Base-by-base conservation (phyloP, 2,113 vertebrate genomes). In the Actenoides hombroni region DNA sequence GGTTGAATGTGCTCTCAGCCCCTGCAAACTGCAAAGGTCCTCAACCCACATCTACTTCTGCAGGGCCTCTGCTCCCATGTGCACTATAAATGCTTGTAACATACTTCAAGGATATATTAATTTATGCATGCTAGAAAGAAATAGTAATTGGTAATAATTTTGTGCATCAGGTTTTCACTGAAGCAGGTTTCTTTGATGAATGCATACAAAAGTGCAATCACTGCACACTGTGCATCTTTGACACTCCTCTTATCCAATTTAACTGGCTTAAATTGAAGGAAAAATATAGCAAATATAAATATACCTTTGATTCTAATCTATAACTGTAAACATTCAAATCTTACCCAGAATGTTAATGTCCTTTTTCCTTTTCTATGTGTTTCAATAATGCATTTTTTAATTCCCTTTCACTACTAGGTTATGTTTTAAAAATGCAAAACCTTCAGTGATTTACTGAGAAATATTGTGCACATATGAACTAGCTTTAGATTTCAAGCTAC, bases 401-500 rank as follows among this genome's bases (percentile, higher is more conserved):
- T 10, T 76, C 10, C 26, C 16, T 28, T 63, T 71, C 44, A 61
- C 28, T 37, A 39, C 11, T 81, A 73, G 60, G 18, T 49, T 89
- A 74, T 71, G 39, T 49, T 81, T 95, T 89, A 90, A 94, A 95
- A 95, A 92, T 89, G 31, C 19, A 95, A 86, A 91, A 78, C 4
- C 3, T 59, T 76, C 74, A 49, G 44, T 73, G 51, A 37, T 48
- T 90, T 93, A 64, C 86, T 84, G 63, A 86, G 90, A 88, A 75
- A 87, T 94, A 63, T 35, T 17, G 3, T 37, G 35, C 80, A 76
- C 44, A 91, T 75, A 48, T 54, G 77, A 94, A 64, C 80, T 73
- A 88, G 60, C 73, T 94, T 83, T 61, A n/a, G 61, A 93, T 89
- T 85, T 92, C 54, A 75, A 75, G 37, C 61, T 86, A 33, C 9